Evolutionary conservation across 2,113 vertebrate genomes (phyloP), one percentile per base, ranked within the genome.

Genomic region (Ophthalmolycus amberensis): DNA sequence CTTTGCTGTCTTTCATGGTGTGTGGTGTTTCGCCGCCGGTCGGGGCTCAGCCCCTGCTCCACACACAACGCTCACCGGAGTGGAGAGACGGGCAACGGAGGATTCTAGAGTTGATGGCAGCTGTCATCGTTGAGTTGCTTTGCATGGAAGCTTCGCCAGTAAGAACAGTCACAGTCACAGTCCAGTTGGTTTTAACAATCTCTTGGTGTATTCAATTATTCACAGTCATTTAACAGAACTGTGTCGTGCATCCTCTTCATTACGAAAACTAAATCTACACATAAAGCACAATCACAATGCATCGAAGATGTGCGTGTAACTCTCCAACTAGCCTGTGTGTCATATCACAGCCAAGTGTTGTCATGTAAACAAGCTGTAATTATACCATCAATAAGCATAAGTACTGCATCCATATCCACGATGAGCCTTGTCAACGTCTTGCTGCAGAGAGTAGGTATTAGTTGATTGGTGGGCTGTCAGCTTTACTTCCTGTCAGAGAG

Each of bases 401-500:
- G 82, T 77, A 87, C 88, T 58, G 80, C 87, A 85, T 89, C 75
- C 69, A 84, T 86, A 74, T 85, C 86, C 83, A 73, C 69, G n/a
- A 67, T 38, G 64, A 83, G 84, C 74, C 76, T 77, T 38, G 74
- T 85, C 83, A 86, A 60, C 12, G 46, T 78, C 84, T 65, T 54
- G 67, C 74, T 56, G 75, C 74, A 62, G 65, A 92, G 77, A 85
- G 79, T 84, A 84, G 82, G 91, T 89, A 92, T 93, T 93, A 93
- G 90, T 80, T 85, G 90, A 94, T 91, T 91, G 90, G 91, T 84
- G 84, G 85, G 85, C 84, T 94, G 90, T 90, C 84, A 90, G 80
- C 78, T 58, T 71, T 9, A 73, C 87, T 92, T 91, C 91, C 91
- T 93, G 88, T 83, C 58, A 18, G 68, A 18, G 68, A 64, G 48